Evolutionary conservation across 2,797 vertebrate genomes (phyloP).

Genomic region (Oryzias sinensis): DNA sequence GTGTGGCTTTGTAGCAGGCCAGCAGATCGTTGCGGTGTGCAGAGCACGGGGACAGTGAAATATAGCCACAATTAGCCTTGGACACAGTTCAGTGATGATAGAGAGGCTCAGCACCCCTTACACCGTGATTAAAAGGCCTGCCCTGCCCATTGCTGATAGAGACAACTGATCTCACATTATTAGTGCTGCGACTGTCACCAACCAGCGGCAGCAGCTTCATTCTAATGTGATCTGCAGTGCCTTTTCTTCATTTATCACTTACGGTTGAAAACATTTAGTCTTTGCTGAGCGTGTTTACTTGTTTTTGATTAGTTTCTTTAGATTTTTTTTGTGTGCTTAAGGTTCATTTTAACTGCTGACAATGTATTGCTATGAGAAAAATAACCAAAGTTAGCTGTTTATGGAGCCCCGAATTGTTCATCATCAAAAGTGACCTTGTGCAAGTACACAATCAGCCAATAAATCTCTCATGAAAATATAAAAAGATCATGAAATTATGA

Average conservation of each 20-base stretch:
- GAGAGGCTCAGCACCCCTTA: slow-evolving; percentile 91
- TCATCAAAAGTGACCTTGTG: too few species aligned
- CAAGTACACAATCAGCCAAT: too few species aligned
- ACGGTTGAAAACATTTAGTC: slow-evolving; percentile 24
- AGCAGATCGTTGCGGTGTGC: slow-evolving; percentile 74
- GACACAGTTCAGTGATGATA: slow-evolving; percentile 98
- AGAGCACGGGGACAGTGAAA: slow-evolving; percentile 91
- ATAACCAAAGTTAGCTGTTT: too few species aligned
- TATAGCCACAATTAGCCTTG: slow-evolving; percentile 96
- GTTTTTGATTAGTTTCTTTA: slow-evolving; percentile 5
- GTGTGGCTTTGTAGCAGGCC: slow-evolving; percentile 58
- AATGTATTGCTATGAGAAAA: neutral
- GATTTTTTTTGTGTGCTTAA: neutral
- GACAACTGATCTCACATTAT: slow-evolving; percentile 97
- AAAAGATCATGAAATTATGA: too few species aligned
- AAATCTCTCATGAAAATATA: too few species aligned
- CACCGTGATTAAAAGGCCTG: slow-evolving; percentile 96
- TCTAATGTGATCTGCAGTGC: slow-evolving; percentile 78
- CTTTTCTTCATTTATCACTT: slow-evolving; percentile 56
- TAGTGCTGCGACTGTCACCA: slow-evolving; percentile 77
- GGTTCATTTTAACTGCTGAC: neutral
- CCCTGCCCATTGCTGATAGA: slow-evolving; percentile 88
- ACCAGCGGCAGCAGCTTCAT: slow-evolving; percentile 73
- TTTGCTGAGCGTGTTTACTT: slow-evolving; percentile 26
- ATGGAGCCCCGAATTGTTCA: too few species aligned